A percentile compares a stretch with the other conserved stretches of the same genome.
Conservation (phyloP, 2,113 vertebrate species). For the Balaenoptera acutorostrata region DNA sequence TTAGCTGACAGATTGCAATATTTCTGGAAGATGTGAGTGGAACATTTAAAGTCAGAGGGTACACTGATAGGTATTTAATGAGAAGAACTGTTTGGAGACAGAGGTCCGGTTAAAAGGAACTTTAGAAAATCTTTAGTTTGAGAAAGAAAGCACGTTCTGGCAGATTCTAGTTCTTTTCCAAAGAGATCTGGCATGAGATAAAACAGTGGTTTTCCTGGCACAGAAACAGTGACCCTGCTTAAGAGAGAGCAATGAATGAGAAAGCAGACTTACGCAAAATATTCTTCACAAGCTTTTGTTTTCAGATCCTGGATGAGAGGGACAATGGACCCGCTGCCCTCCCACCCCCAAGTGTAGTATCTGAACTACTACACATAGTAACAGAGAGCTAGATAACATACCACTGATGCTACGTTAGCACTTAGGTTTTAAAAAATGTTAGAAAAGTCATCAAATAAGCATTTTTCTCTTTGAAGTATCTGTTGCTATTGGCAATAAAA, state of each 20-base stretch:
- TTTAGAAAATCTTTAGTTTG: not conserved
- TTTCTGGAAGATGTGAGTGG: not conserved
- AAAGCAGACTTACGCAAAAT: not conserved
- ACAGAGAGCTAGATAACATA: not conserved
- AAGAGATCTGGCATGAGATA: not conserved
- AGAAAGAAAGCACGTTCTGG: not conserved
- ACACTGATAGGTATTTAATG: not conserved
- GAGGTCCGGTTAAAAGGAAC: not conserved
- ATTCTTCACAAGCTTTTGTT: not conserved
- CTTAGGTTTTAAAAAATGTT: not conserved
- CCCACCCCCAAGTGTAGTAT: not conserved
- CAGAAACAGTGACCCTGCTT: not conserved
- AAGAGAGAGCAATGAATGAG: not conserved
- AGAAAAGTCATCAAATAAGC: not conserved
- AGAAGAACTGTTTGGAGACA: not conserved
- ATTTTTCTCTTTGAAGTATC: not conserved
- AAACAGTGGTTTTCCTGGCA: not conserved
- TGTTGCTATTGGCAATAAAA: not conserved
- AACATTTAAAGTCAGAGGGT: not conserved
- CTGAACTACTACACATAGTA: not conserved
- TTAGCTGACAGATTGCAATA: not conserved
- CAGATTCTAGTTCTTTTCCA: not conserved
- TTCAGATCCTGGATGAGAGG: not conserved
- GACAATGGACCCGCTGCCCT: accelerated
- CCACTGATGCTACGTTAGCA: not conserved